phyloP scores from a whole-genome alignment of 2,113 vertebrate genomes.

The Tinamus guttatus region DNA sequence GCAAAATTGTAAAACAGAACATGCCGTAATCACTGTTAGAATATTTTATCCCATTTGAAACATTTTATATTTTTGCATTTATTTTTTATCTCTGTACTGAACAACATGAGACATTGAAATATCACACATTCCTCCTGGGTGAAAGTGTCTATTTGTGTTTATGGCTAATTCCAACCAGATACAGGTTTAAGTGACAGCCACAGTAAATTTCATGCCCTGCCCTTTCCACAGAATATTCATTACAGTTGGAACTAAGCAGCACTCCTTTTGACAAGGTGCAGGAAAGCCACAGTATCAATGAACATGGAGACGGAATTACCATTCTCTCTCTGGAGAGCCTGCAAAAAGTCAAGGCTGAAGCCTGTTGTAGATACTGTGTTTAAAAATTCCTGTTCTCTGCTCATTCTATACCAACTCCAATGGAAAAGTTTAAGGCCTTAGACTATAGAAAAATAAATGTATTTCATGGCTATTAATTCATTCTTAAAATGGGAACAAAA shows the following conservation, averaged over 20 bases:
- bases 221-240: not conserved
- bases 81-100: not conserved
- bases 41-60: not conserved
- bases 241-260: not conserved
- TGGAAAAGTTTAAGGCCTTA: not conserved
- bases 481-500: not conserved
- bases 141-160: not conserved
- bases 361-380: not conserved
- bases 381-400: not conserved
- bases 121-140: not conserved
- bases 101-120: not conserved
- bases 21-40: rapidly evolving
- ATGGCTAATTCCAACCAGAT: not conserved
- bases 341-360: not conserved
- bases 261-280: not conserved
- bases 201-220: not conserved
- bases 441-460: not conserved
- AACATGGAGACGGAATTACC: not conserved
- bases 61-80: rapidly evolving
- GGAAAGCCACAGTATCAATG: not conserved
- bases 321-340: not conserved
- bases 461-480: not conserved
- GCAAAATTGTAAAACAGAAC: not conserved
- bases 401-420: not conserved
- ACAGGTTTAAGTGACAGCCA: not conserved